Base-by-base conservation (phyloP, 2,888 invertebrate genomes). In the Pyrrhia umbra region DNA sequence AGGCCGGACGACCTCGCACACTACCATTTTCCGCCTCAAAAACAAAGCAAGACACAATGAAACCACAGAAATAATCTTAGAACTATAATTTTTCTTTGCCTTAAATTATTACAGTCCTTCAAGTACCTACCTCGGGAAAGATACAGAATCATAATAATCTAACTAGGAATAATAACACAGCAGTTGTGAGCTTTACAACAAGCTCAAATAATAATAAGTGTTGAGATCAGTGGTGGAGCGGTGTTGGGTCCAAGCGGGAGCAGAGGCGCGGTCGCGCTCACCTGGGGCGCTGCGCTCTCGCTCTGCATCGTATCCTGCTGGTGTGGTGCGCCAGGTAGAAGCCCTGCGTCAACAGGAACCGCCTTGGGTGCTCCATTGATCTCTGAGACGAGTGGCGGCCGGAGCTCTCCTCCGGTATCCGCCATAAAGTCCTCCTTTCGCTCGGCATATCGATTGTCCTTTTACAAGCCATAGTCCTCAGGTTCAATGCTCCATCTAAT, bases 91-190 rank as follows among this genome's bases (percentile, higher is more conserved):
- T 92, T 91, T 90, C 90, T 90, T 91, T 82, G 83, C 82, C 90
- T 91, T 92, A 92, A 90, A 89, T 90, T 88, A 92, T 94, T 92
- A 94, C 92, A 93, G 91, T 94, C 91, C 82, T 81, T 80, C 79
- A 79, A 80, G 89, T 83, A 90, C 85, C 91, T 83, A 89, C 85
- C 90, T 80, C 82, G 69, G 80, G 57, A 82, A 85, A 85, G 89
- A 88, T 84, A 89, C 90, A 88, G 84, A 88, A 83, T 85, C 85
- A 91, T 92, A 91, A 91, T 90, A 90, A 88, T 88, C 85, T 90
- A 90, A 88, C 90, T 93, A 93, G 88, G 84, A 91, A 88, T 93
- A 93, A 88, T 94, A 94, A 93, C 94, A 94, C 94, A 94, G 94
- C 86, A 89, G 86, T 84, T 84, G 83, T 83, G 92, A 84, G 94